Conservation (phyloP, 1,140 invertebrate genomes). For the Calephelis virginiensis region DNA sequence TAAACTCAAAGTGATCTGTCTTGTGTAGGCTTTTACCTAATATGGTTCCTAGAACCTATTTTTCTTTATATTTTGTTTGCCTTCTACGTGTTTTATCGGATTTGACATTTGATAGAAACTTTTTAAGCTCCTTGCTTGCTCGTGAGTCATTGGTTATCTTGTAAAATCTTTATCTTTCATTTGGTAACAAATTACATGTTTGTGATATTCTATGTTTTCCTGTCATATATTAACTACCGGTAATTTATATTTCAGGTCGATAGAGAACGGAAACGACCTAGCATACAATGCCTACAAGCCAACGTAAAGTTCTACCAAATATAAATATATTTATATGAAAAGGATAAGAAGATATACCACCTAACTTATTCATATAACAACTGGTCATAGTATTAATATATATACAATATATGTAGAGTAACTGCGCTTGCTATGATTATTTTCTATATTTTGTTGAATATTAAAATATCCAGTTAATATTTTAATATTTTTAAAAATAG, state of each 20-base stretch:
- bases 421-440: background rate
- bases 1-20: background rate
- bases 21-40: background rate
- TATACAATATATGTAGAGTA: background rate
- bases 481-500: constrained; percentile 15
- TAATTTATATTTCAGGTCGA: constrained; percentile 60
- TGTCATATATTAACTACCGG: background rate
- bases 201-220: background rate
- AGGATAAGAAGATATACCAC: constrained; percentile 25
- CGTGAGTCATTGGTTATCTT: background rate
- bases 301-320: constrained; percentile 51
- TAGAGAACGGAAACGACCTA: constrained; percentile 80
- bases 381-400: constrained; percentile 22
- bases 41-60: background rate
- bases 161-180: background rate
- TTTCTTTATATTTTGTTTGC: background rate
- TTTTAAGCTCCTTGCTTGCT: constrained; percentile 3
- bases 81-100: background rate
- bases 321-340: constrained; percentile 28
- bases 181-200: background rate
- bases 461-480: constrained; percentile 1
- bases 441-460: constrained; percentile 11
- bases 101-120: background rate
- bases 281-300: constrained; percentile 82
- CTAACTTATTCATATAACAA: constrained; percentile 28